A percentile compares a stretch with the other conserved stretches of the same genome.
Conservation (phyloP, 2,113 vertebrate species). For the Microtus richardsoni region DNA sequence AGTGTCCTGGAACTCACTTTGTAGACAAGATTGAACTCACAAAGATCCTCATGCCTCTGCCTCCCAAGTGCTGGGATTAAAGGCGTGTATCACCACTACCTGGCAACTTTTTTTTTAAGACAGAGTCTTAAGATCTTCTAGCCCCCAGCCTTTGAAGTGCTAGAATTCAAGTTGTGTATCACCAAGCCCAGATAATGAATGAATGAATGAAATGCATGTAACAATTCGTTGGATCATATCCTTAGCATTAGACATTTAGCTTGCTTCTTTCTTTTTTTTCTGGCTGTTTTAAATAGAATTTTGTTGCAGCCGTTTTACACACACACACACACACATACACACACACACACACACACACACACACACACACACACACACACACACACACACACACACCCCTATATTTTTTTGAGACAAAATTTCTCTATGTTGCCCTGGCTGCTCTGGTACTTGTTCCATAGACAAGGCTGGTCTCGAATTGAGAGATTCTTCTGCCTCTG, state of each 20-base stretch:
- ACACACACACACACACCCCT: too few species aligned
- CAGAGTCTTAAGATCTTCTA: background rate
- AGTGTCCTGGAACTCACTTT: background rate
- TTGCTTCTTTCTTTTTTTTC: constrained; percentile 7
- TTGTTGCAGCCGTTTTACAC: background rate
- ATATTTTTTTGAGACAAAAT: background rate
- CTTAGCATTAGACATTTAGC: background rate
- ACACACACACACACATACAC: background rate
- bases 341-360: too few species aligned
- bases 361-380: background rate
- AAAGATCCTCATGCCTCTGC: background rate
- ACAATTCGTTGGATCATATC: background rate
- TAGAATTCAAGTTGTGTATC: background rate
- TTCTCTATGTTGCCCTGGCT: background rate
- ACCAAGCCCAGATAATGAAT: background rate
- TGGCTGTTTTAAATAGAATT: background rate
- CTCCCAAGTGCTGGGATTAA: background rate
- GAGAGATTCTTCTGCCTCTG: background rate
- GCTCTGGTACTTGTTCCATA: background rate
- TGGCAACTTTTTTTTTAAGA: background rate
- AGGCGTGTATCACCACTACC: too few species aligned
- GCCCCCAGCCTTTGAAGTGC: background rate
- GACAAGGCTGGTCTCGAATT: background rate
- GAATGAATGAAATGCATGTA: background rate
- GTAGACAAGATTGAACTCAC: background rate